Evolutionary conservation across 2,113 vertebrate species (phyloP).

Genomic region (sheep (Ovis aries)): DNA sequence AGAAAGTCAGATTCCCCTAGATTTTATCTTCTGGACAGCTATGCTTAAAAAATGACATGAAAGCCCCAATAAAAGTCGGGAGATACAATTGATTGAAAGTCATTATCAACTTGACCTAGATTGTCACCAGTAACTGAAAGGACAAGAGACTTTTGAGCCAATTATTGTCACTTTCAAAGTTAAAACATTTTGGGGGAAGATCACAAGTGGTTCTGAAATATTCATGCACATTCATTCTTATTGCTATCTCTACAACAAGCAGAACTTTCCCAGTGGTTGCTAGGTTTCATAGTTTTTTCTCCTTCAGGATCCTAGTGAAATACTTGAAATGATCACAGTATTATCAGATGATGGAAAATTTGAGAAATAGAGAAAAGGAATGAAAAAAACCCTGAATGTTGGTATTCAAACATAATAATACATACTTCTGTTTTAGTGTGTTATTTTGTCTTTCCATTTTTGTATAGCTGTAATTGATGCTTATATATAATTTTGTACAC

Average conservation of each 20-base stretch:
- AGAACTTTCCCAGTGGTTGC: background rate
- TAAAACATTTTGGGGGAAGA: background rate
- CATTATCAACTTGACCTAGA: slow-evolving; percentile 40
- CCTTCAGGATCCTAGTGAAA: background rate
- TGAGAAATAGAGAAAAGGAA: background rate
- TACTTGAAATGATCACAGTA: background rate
- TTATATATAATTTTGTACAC: background rate
- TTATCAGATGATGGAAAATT: background rate
- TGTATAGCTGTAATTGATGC: background rate
- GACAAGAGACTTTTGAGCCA: slow-evolving; percentile 31
- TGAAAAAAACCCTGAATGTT: background rate
- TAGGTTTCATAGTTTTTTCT: slow-evolving; percentile 8
- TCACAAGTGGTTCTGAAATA: slow-evolving; percentile 20
- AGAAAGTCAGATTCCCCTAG: slow-evolving; percentile 10
- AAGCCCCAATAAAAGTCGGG: slow-evolving; percentile 45
- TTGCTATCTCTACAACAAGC: background rate
- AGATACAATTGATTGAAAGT: slow-evolving; percentile 44
- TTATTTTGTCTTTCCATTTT: background rate
- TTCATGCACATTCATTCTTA: background rate
- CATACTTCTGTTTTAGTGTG: background rate
- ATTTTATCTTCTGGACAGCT: slow-evolving; percentile 32
- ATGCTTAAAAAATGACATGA: slow-evolving; percentile 38
- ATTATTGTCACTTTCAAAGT: slow-evolving; percentile 21
- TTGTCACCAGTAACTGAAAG: slow-evolving; percentile 49
- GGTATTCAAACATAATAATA: background rate